These are phyloP conservation scores for Chrysogorgia sp. DNA, from an alignment of 92 coral and sea anemone genomes.

Conservation along the genomic window DNA sequence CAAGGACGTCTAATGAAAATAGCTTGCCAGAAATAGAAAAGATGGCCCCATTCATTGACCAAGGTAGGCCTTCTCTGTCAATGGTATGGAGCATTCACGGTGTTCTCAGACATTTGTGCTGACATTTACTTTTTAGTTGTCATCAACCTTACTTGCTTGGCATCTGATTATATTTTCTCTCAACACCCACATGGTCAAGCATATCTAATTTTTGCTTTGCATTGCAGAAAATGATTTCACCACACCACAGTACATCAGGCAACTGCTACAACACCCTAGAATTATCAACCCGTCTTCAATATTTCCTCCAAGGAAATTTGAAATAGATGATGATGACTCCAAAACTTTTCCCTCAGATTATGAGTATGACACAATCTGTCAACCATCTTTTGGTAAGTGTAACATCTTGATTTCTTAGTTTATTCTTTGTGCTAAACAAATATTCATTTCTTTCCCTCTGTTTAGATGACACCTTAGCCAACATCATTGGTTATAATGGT, in stretches of 20 bases:
- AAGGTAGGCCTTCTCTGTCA: constrained; percentile 57
- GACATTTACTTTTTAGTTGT: no score
- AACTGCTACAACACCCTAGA: constrained; percentile 12
- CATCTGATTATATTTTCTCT: no score
- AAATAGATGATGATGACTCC: background rate
- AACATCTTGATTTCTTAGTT: background rate
- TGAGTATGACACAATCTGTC: background rate
- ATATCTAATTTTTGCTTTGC: background rate
- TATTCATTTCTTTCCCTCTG: background rate
- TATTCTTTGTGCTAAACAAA: background rate
- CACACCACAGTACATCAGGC: constrained; percentile 12
- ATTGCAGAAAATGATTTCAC: constrained; percentile 25
- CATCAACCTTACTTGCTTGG: no score
- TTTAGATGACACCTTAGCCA: constrained; percentile 25
- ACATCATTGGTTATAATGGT: constrained; percentile 20
- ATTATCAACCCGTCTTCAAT: constrained; percentile 5
- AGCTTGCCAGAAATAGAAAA: constrained; percentile 69
- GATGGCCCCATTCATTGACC: constrained; percentile 79
- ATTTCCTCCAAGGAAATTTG: constrained; percentile 9
- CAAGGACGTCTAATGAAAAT: constrained; percentile 57
- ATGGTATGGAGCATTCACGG: background rate
- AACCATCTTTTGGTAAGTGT: constrained; percentile 20
- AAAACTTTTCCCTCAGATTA: constrained; percentile 4
- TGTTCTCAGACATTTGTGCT: background rate
- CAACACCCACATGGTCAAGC: no score